Base-by-base conservation (phyloP, 1,140 invertebrate species). In the Arion vulgaris region DNA sequence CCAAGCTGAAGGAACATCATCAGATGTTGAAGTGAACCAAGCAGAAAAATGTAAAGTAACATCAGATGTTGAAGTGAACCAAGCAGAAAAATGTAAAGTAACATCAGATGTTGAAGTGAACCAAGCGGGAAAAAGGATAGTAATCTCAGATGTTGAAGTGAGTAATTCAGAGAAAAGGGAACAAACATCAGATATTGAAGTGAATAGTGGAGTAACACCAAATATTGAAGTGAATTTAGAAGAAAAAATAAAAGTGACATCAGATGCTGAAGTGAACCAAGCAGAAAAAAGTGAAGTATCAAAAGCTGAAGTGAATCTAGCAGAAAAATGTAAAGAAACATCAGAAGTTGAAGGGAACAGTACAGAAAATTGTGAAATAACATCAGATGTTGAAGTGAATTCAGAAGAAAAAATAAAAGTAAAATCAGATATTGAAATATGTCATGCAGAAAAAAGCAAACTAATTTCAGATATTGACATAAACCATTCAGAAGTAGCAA, bases 191-290 rank as follows among this genome's bases (percentile, higher is more conserved):
- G n/a, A n/a, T n/a, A n/a, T n/a, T n/a, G n/a, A n/a, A n/a, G n/a
- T n/a, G n/a, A n/a, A 76, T 68, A 5, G 39, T 68, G 11, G 45
- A n/a, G 39, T 38, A 17, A 39, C 38, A 23, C 49, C 28, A 41
- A 62, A 28, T 39, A 1, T 32, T 36, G 36, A 71, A 26, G 2
- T 1, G 15, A 45, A 68, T 26, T 17, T 38, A 36, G 49, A 53
- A 80, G 2, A n/a, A 80, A 68, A 49, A 75, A 39, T 26, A 39
- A 66, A 23, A 23, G 38, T 17, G 32, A 38, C 17, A 15, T 77
- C 66, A 72, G 75, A 38, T 41, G 32, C 36, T 36, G 28, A 79
- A 53, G 51, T n/a, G 17, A 76, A 71, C 72, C 38, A 57, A 9
- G n/a, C 26, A 38, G 53, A 62, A 4, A n/a, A 76, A 49, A 57